These are phyloP conservation scores for Butorides virescens DNA, from an alignment of 2,113 vertebrate genomes.

Conservation along the genomic window DNA sequence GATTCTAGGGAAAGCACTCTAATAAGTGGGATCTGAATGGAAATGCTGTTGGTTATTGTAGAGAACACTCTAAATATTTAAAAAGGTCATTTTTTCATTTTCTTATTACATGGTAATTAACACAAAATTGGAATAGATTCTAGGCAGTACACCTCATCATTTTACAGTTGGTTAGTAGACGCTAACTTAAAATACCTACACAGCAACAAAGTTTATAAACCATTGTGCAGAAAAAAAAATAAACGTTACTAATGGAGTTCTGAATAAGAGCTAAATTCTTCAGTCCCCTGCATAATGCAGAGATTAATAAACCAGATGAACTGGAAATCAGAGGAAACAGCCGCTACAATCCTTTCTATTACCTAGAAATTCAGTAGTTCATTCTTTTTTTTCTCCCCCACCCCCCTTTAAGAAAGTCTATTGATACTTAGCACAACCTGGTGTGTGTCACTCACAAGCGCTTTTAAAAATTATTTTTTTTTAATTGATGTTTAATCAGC, in stretches of 20 bases:
- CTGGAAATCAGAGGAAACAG: not conserved
- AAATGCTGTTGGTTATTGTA: not conserved
- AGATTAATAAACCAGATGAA: not conserved
- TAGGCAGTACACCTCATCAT: not conserved
- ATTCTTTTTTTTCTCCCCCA: accelerated
- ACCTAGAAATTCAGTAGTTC: not conserved
- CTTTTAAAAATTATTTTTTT: not conserved
- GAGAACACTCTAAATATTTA: not conserved
- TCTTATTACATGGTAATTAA: not conserved
- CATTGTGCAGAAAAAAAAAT: not conserved
- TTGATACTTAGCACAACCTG: not conserved
- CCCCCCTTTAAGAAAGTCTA: accelerated
- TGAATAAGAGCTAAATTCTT: not conserved
- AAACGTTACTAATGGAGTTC: not conserved
- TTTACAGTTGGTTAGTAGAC: not conserved
- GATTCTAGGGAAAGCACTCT: not conserved
- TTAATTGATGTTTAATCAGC: not conserved
- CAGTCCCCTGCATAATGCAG: not conserved
- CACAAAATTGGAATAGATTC: not conserved
- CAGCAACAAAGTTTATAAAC: not conserved
- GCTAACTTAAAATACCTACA: not conserved
- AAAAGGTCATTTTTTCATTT: not conserved
- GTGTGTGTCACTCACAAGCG: not conserved
- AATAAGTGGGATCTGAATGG: not conserved
- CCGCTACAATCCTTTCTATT: not conserved